Conservation (phyloP, 2,113 vertebrate species). For the Carollia perspicillata region DNA sequence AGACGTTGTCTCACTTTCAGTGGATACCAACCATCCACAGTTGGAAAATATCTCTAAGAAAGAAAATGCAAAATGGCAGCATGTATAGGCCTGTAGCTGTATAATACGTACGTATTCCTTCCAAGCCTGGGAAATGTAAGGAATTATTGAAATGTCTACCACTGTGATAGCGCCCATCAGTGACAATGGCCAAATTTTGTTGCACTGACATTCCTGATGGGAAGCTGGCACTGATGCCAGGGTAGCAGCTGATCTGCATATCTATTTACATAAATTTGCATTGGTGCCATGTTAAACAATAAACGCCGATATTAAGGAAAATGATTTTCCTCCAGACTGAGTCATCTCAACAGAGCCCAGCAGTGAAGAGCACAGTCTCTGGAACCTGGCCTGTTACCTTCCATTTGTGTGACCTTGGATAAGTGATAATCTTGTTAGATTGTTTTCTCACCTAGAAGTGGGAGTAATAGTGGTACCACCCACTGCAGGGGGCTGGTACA, state of each 20-base stretch:
- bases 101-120: background rate
- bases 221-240: slow-evolving; percentile 58
- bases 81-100: background rate
- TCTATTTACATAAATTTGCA: slow-evolving; percentile 82
- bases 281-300: slow-evolving; percentile 63
- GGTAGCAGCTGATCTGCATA: slow-evolving; percentile 67
- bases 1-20: background rate
- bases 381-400: background rate
- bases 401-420: background rate
- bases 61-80: background rate
- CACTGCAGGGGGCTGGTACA: background rate
- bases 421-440: background rate
- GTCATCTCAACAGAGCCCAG: background rate
- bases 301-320: slow-evolving; percentile 62
- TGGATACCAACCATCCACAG: background rate
- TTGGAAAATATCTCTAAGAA: background rate
- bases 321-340: slow-evolving; percentile 3
- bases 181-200: slow-evolving; percentile 64
- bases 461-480: background rate
- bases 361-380: background rate
- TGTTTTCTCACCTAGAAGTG: background rate
- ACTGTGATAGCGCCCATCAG: slow-evolving; percentile 57
- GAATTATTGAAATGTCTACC: slow-evolving; percentile 59
- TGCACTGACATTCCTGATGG: slow-evolving; percentile 56
- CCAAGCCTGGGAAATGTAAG: slow-evolving; percentile 51